Evolutionary conservation across 2,888 invertebrate genomes (phyloP), one percentile per base, ranked within the genome.

Genomic region (Azorinus chamasolen): DNA sequence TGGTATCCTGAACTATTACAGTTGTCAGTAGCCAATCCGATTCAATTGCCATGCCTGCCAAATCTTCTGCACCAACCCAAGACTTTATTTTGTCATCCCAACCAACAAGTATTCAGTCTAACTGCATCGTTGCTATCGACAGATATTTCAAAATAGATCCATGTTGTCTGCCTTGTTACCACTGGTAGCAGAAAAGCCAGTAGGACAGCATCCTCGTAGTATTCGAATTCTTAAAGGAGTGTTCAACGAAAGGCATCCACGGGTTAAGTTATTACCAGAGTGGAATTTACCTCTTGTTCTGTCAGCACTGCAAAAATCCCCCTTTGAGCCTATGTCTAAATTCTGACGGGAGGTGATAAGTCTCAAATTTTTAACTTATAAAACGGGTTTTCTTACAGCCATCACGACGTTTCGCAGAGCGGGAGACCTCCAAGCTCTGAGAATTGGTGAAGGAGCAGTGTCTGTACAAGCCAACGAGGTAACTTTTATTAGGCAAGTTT

Each of bases 111-210:
- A 16, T 64, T 75, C 55, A 65, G 59, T 22, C 63, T 79, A 25
- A 62, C 66, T 55, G 79, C 79, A 57, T 75, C 66, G 66, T 27
- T 69, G 62, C 58, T 79, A 62, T 79, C 75, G 45, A 74, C 71
- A 37, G 48, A 71, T 22, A 54, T 8, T 62, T 75, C 32, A 14
- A 37, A 66, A 46, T 58, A 61, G 65, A 22, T 39, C 57, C 20
- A 59, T 59, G 59, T 41, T 73, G 1, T 62, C 73, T 16, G 43
- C 27, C 3, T 14, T 69, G 6, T 50, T 63, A n/a, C 63, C 25
- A 16, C 45, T 45, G 18, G 45, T 59, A 0, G 59, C 12, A 5
- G 48, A 50, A 20, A 20, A 41, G 3, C 51, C 63, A 22, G 43
- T 76, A 3, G 76, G 70, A 3, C 69, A 70, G 32, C 70, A 70